phyloP scores from a whole-genome alignment of 1,140 invertebrate genomes.

The Drosophila sp. region DNA sequence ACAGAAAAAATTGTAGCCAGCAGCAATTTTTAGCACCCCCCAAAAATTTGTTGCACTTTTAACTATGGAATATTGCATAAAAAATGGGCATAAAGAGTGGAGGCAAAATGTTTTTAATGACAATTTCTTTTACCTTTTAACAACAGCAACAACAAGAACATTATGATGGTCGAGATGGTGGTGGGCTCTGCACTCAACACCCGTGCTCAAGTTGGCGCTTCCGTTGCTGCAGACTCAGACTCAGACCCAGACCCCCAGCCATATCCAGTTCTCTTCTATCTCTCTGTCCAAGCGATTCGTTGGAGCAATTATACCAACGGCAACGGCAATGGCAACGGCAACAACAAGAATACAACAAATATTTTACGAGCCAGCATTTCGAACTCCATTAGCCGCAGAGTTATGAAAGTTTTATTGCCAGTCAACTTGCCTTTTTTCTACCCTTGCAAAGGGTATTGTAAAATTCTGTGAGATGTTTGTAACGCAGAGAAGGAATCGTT shows the following conservation, averaged over 20 bases:
- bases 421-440: constrained; percentile 54
- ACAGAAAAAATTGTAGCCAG: constrained; percentile 11
- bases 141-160: background rate
- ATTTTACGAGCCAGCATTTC: constrained; percentile 79
- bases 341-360: constrained; percentile 46
- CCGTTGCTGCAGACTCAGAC: constrained; percentile 46
- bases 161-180: no score
- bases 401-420: constrained; percentile 81
- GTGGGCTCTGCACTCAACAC: constrained; percentile 24
- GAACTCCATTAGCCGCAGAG: constrained; percentile 79
- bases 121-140: constrained; percentile 66
- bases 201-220: constrained; percentile 67
- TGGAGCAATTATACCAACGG: constrained; percentile 66
- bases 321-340: constrained; percentile 36
- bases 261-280: constrained; percentile 6
- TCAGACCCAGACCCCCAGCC: constrained; percentile 3
- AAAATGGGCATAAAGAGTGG: constrained; percentile 13
- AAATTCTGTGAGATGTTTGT: no score
- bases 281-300: constrained; percentile 22
- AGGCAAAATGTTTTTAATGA: constrained; percentile 58
- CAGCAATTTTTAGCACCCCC: background rate
- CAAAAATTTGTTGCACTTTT: constrained; percentile 41
- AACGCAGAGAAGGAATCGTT: no score
- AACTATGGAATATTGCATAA: constrained; percentile 48
- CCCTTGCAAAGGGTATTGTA: no score